Percentiles rank a stretch among this genome's conserved stretches.
These are phyloP conservation scores for Myripristis jacobus DNA, from an alignment of 2,797 vertebrate genomes.

Conservation along the genomic window DNA sequence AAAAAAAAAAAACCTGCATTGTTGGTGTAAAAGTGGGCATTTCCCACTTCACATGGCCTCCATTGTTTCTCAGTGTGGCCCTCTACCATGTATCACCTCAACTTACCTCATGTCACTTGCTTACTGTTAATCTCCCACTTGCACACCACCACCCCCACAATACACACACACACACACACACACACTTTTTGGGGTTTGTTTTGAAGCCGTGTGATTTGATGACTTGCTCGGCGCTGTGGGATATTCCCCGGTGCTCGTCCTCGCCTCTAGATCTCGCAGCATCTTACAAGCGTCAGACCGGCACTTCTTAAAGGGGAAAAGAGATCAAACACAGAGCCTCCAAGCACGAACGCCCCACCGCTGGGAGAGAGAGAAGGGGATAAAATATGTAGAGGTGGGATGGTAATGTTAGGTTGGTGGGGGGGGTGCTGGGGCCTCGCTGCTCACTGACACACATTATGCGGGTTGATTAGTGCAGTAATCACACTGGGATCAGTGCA, in stretches of 20 bases:
- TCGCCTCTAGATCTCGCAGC: slow-evolving; percentile 39
- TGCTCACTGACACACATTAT: slow-evolving; percentile 7
- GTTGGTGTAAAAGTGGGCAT: no score
- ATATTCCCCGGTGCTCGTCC: slow-evolving; percentile 47
- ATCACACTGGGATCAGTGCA: neutral
- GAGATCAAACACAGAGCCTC: slow-evolving; percentile 47
- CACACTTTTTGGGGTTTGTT: neutral
- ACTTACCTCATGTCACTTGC: slow-evolving; percentile 8
- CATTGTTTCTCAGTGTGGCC: slow-evolving; percentile 1
- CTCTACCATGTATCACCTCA: neutral
- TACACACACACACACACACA: slow-evolving; percentile 2
- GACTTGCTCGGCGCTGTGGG: slow-evolving; percentile 50
- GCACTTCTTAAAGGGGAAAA: slow-evolving; percentile 34
- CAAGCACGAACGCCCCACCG: neutral
- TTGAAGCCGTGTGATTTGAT: slow-evolving; percentile 49
- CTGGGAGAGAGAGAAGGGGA: slow-evolving; percentile 11
- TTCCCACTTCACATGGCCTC: slow-evolving; percentile 21
- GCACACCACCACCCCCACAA: neutral
- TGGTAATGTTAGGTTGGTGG: slow-evolving; percentile 28
- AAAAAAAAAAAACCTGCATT: no score
- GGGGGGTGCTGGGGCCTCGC: neutral
- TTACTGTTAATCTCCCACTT: neutral
- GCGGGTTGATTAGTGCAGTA: slow-evolving; percentile 44
- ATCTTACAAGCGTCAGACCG: slow-evolving; percentile 24
- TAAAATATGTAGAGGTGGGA: slow-evolving; percentile 6